phyloP scores from a whole-genome alignment of 2,113 vertebrate species.

The Parotia lawesii region DNA sequence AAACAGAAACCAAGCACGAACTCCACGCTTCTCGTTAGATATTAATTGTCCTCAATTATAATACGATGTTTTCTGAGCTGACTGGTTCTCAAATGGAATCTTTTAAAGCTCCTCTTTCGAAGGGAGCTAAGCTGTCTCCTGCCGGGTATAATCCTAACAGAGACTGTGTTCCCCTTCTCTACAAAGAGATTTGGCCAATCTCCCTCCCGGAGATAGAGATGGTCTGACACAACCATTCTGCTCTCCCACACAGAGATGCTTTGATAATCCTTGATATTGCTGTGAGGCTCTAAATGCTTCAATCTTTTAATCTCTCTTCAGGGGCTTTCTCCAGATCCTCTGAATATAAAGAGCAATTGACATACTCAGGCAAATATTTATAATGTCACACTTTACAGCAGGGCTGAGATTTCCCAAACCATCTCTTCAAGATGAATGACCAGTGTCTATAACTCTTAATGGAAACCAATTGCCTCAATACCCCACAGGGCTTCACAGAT shows the following conservation, averaged over 20 bases:
- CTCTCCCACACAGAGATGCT: not conserved
- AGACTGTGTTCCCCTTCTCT: not conserved
- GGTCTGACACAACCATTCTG: not conserved
- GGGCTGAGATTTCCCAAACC: not conserved
- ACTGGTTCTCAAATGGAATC: not conserved
- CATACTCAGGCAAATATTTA: slow-evolving; percentile 25
- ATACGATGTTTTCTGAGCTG: not conserved
- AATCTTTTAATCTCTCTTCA: slow-evolving; percentile 20
- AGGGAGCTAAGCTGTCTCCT: slow-evolving; percentile 26
- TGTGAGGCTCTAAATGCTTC: not conserved
- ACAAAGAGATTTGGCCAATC: slow-evolving; percentile 5
- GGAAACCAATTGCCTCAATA: not conserved
- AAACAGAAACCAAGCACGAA: slow-evolving; percentile 2
- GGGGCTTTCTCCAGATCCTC: slow-evolving; percentile 3
- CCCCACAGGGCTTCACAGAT: not conserved
- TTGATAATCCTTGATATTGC: slow-evolving; percentile 20
- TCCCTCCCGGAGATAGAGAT: not conserved
- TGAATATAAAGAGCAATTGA: slow-evolving; percentile 9
- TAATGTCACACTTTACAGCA: not conserved
- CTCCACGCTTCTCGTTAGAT: not conserved
- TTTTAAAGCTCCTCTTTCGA: not conserved
- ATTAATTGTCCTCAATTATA: slow-evolving; percentile 24
- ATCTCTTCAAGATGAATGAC: not conserved
- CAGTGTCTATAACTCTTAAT: not conserved
- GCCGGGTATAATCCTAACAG: slow-evolving; percentile 10